Base-by-base conservation (phyloP, 2,113 vertebrate species). In the Oncorhynchus keta region DNA sequence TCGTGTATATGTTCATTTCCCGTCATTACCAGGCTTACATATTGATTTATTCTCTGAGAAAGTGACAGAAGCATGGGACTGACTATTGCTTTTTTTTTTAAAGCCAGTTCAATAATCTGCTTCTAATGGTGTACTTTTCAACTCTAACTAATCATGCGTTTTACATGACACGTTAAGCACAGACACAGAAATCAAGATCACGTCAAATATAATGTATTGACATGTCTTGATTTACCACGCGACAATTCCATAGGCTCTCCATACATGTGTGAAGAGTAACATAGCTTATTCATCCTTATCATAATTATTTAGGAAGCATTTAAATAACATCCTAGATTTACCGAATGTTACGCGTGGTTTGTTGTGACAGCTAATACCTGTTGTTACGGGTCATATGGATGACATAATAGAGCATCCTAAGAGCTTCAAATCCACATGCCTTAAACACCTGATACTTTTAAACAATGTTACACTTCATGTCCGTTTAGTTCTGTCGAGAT, bases 371-470 rank as follows among this genome's bases (percentile, higher is more conserved):
- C 8, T 45, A 9, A 11, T 45, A 45, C 2, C 8, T 45, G 39
- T 45, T 45, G 26, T 70, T 81, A 78, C 1, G 69, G n/a, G 0
- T 77, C 76, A 67, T 32, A 57, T 2, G 28, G 64, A 32, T 5
- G 2, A 12, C 64, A 22, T n/a, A 13, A 49, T 48, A 35, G 64
- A 22, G 14, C 72, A 30, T 66, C 39, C 0, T 45, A 2, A 24
- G 9, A 45, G 39, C 39, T 45, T 45, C 9, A 45, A 45, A 45
- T 45, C 9, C 9, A 11, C 9, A 45, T 45, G 39, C 39, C 39
- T 72, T 1, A 11, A 80, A 77, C 39, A 66, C 45, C 55, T 18
- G 13, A 14, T 57, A 20, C 55, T 57, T 57, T 20, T 57, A 20
- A 18, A 57, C 55, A 57, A 20, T 3, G 18, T 57, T 20, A 57